Percentiles rank a stretch among this genome's conserved stretches.
phyloP scores from a whole-genome alignment of 2,797 vertebrate genomes.

The Dendrocincla fuliginosa region DNA sequence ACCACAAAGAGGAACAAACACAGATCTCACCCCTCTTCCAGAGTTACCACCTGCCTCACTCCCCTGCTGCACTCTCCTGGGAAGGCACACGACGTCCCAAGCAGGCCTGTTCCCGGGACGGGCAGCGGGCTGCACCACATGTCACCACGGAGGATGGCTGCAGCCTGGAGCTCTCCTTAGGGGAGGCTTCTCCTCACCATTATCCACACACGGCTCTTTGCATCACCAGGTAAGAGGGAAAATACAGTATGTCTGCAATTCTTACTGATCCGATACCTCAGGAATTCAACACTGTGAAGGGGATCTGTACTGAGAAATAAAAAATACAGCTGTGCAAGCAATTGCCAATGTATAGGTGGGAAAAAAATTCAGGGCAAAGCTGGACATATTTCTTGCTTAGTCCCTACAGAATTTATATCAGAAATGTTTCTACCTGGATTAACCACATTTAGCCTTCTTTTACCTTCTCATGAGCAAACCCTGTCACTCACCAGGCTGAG shows the following conservation, averaged over 20 bases:
- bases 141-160: not conserved
- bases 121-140: not conserved
- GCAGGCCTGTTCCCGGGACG: accelerated
- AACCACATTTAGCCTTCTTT: not conserved
- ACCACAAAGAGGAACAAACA: not conserved
- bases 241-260: not conserved
- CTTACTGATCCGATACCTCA: not conserved
- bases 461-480: not conserved
- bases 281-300: not conserved
- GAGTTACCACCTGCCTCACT: not conserved
- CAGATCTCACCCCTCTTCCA: not conserved
- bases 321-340: not conserved
- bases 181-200: not conserved
- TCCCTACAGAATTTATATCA: not conserved
- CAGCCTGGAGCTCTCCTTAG: not conserved
- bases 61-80: not conserved
- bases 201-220: not conserved
- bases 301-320: not conserved
- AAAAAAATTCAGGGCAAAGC: not conserved
- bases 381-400: not conserved
- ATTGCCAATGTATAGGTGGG: not conserved
- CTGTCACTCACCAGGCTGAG: not conserved
- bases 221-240: not conserved
- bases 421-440: not conserved
- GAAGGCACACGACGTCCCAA: not conserved